phyloP scores from a whole-genome alignment of 2,113 vertebrate species.

The Forbesichthys papilliferus region DNA sequence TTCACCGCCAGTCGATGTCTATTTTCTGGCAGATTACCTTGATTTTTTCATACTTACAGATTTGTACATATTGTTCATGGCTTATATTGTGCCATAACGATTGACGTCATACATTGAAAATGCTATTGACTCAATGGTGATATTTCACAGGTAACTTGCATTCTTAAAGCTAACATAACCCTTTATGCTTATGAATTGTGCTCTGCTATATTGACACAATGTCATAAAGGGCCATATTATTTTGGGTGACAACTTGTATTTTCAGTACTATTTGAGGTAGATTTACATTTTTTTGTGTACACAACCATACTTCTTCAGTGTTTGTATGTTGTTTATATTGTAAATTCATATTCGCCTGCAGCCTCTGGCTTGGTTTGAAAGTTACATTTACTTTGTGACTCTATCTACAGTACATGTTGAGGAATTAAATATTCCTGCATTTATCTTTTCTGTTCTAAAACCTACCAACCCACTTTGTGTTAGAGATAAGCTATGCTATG shows the following conservation, averaged over 20 bases:
- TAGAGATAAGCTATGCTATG: slow-evolving; percentile 1
- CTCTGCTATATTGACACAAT: slow-evolving; percentile 14
- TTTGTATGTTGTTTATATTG: slow-evolving; percentile 1
- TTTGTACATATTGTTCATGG: not conserved
- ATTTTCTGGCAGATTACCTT: not conserved
- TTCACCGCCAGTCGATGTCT: not conserved
- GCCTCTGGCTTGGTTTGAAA: not conserved
- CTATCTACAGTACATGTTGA: not conserved
- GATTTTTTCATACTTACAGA: slow-evolving; percentile 7
- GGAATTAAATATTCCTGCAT: not conserved
- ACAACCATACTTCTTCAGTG: not conserved
- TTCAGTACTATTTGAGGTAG: not conserved
- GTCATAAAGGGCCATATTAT: slow-evolving; percentile 15
- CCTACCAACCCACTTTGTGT: not conserved
- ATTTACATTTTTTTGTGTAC: not conserved
- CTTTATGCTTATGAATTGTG: not conserved
- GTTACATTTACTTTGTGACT: not conserved
- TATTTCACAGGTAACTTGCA: not conserved
- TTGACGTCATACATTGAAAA: not conserved
- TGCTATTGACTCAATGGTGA: not conserved
- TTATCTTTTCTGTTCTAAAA: not conserved
- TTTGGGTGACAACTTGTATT: slow-evolving; percentile 1
- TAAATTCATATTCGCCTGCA: not conserved
- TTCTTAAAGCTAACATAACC: not conserved
- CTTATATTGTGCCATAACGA: not conserved